Percentiles rank a stretch among this genome's conserved stretches.
These are phyloP conservation scores for Sebastes kiyomatsui DNA, from an alignment of 2,797 vertebrate genomes.

Conservation along the genomic window DNA sequence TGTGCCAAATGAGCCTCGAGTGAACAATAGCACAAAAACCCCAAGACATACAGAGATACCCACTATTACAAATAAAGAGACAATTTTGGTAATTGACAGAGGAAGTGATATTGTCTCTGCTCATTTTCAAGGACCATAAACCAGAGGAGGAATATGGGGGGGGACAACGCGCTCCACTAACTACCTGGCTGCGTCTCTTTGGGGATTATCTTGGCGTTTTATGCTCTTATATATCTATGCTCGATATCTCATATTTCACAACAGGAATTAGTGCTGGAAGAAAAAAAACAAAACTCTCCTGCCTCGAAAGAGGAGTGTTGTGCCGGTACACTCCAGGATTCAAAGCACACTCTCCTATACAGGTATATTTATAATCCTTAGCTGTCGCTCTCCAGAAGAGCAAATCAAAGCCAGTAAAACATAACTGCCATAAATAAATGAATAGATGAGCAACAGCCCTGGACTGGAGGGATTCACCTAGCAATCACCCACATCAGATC, in stretches of 20 bases:
- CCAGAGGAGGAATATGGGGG: constrained; percentile 52
- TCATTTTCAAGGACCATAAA: constrained; percentile 81
- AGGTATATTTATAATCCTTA: constrained; percentile 83
- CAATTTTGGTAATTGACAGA: constrained; percentile 78
- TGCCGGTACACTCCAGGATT: constrained; percentile 56
- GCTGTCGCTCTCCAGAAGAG: constrained; percentile 81
- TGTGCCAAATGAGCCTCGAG: constrained; percentile 77
- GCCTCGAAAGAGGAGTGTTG: constrained; percentile 48
- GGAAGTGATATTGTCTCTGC: constrained; percentile 73
- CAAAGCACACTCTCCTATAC: constrained; percentile 70
- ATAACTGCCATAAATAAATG: constrained; percentile 85
- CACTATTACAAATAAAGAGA: constrained; percentile 77
- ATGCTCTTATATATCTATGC: constrained; percentile 60
- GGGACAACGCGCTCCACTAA: constrained; percentile 60
- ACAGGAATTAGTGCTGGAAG: constrained; percentile 54
- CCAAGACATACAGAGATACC: constrained; percentile 70
- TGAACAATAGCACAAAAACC: constrained; percentile 80
- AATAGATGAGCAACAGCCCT: constrained; percentile 82
- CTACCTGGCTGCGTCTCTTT: constrained; percentile 68
- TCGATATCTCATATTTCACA: constrained; percentile 61
- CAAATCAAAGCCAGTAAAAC: constrained; percentile 84
- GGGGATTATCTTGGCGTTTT: constrained; percentile 65
- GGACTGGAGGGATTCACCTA: constrained; percentile 82
- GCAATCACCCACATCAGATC: constrained; percentile 86
- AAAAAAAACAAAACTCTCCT: constrained; percentile 15